Evolutionary conservation across 2,797 vertebrate genomes (phyloP).

Genomic region (Fringilla coelebs): DNA sequence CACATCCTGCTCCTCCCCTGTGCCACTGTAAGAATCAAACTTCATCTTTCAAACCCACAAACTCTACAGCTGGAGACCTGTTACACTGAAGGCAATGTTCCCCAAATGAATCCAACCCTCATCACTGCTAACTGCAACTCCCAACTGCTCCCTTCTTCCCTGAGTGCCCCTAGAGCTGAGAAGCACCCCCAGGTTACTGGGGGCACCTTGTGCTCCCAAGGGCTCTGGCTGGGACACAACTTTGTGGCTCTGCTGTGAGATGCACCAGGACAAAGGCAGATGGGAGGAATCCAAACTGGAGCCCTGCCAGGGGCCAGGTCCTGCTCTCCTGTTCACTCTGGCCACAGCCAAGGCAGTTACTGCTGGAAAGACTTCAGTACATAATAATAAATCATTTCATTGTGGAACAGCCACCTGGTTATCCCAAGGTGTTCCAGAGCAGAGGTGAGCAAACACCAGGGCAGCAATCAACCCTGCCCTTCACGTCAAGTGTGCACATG

Average conservation of each 20-base stretch:
- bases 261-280: neutral
- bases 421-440: neutral
- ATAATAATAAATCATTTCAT: neutral
- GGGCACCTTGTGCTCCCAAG: neutral
- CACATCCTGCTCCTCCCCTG: neutral
- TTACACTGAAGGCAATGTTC: neutral
- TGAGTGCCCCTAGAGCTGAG: accelerated
- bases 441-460: neutral
- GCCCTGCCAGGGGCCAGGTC: neutral
- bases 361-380: neutral
- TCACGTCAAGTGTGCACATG: neutral
- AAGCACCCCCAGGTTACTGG: accelerated
- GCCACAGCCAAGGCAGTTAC: neutral
- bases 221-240: neutral
- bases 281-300: neutral
- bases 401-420: neutral
- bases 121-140: neutral
- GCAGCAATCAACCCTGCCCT: neutral
- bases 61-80: neutral
- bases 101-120: neutral
- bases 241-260: neutral
- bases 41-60: neutral
- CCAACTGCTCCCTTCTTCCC: neutral
- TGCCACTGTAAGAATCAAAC: neutral
- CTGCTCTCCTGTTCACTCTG: neutral